A percentile compares a stretch with the other conserved stretches of the same genome.
Conservation (phyloP, 1,140 invertebrate species). For the Pygmarrhopalites habei region DNA sequence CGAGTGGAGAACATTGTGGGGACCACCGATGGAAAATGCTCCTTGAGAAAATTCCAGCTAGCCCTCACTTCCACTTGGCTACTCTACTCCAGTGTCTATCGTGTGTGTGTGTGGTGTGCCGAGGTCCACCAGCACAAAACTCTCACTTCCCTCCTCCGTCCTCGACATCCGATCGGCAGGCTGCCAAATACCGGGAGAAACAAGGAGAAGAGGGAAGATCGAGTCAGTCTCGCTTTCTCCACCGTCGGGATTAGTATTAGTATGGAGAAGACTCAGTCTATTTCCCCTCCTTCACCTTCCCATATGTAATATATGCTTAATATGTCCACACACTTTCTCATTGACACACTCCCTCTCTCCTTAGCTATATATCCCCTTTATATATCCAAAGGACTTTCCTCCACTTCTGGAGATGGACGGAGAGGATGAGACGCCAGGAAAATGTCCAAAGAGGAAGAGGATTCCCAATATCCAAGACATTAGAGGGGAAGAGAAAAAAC, state of each 20-base stretch:
- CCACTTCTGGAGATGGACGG: too few relatives aligned
- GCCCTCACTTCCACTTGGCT: neutral
- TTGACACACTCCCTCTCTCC: too few relatives aligned
- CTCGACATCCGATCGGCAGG: conserved; percentile 17
- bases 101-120: too few relatives aligned
- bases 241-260: neutral
- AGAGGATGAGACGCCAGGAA: too few relatives aligned
- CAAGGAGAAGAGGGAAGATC: neutral
- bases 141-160: neutral
- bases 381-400: too few relatives aligned
- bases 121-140: neutral
- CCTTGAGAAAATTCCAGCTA: conserved; percentile 13
- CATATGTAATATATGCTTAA: too few relatives aligned
- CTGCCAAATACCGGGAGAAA: conserved; percentile 24
- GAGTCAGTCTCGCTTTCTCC: neutral
- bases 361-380: too few relatives aligned
- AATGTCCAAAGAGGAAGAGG: too few relatives aligned
- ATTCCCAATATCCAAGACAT: too few relatives aligned
- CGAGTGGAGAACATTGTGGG: conserved; percentile 22
- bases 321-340: neutral
- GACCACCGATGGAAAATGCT: conserved; percentile 11
- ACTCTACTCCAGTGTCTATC: too few relatives aligned
- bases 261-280: neutral
- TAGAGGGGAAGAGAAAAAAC: too few relatives aligned
- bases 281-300: conserved; percentile 1